Evolutionary conservation across 2,888 invertebrate genomes (phyloP).

Genomic region (Tenthredo scrophulariae): DNA sequence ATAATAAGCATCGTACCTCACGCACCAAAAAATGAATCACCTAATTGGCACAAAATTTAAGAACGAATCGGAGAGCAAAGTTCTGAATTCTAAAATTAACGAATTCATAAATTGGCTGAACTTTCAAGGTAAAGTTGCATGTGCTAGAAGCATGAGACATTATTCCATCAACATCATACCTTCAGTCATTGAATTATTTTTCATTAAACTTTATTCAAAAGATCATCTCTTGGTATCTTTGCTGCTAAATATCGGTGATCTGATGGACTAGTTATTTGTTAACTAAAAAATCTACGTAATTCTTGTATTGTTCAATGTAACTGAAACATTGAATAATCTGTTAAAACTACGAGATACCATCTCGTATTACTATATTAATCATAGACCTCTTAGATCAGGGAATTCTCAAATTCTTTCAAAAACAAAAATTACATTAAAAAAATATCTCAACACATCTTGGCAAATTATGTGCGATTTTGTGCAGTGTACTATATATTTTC

Average conservation of each 20-base stretch:
- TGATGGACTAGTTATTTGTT: constrained; percentile 5
- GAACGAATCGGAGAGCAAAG: constrained; percentile 38
- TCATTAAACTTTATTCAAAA: background rate
- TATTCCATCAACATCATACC: constrained; percentile 25
- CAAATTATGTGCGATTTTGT: background rate
- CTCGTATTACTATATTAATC: constrained; percentile 6
- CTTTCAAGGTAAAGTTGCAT: constrained; percentile 51
- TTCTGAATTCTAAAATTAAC: constrained; percentile 38
- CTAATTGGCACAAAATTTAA: constrained; percentile 43
- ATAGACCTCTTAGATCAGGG: constrained; percentile 36
- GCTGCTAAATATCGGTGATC: constrained; percentile 1
- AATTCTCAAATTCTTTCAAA: background rate
- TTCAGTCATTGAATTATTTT: constrained; percentile 17
- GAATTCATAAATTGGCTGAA: constrained; percentile 42
- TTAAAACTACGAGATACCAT: constrained; percentile 5
- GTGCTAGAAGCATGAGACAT: constrained; percentile 44
- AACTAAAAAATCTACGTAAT: background rate
- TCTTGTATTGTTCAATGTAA: background rate
- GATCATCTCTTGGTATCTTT: constrained; percentile 7
- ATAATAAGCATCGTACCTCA: constrained; percentile 33
- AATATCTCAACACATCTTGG: background rate
- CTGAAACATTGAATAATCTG: background rate
- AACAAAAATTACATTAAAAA: background rate
- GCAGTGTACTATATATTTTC: background rate
- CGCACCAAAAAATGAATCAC: background rate